These are phyloP conservation scores for Trachythela sp. DNA, from an alignment of 64 coral and sea anemone genomes.

Conservation along the genomic window DNA sequence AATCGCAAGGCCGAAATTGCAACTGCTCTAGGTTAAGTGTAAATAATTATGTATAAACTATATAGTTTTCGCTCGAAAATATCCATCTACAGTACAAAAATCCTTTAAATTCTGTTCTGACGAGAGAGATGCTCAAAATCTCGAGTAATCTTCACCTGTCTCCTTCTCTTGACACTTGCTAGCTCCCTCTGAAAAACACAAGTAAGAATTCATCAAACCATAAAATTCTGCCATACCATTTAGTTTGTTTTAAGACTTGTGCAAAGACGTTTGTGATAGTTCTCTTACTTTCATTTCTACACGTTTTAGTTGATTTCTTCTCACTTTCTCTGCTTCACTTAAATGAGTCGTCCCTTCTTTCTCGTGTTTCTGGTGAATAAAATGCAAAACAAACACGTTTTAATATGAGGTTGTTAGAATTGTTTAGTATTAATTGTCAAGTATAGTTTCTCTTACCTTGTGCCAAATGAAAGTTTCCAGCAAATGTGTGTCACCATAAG, in stretches of 20 bases:
- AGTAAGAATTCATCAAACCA: neutral
- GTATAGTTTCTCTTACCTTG: slow-evolving; percentile 53
- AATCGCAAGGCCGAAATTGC: too few species aligned
- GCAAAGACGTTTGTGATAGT: neutral
- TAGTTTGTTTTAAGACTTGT: too few species aligned
- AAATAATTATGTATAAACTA: too few species aligned
- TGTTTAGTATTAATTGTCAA: too few species aligned
- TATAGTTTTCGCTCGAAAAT: too few species aligned
- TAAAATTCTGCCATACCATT: too few species aligned
- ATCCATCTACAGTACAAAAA: too few species aligned
- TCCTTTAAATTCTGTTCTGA: too few species aligned
- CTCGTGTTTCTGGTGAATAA: slow-evolving; percentile 70
- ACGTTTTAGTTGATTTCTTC: slow-evolving; percentile 64
- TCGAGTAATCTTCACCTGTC: slow-evolving; percentile 47
- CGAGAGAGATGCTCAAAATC: neutral
- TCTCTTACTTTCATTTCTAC: slow-evolving; percentile 74
- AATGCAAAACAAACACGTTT: neutral
- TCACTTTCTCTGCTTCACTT: slow-evolving; percentile 74
- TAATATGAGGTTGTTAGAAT: too few species aligned
- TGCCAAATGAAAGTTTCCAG: slow-evolving; percentile 97
- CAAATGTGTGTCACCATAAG: slow-evolving; percentile 93
- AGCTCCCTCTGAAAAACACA: slow-evolving; percentile 55
- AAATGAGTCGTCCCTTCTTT: slow-evolving; percentile 77
- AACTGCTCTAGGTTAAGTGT: too few species aligned
- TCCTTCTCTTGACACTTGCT: slow-evolving; percentile 63